phyloP scores from a whole-genome alignment of 2,888 invertebrate species.

The Microctonus aethiopoides region DNA sequence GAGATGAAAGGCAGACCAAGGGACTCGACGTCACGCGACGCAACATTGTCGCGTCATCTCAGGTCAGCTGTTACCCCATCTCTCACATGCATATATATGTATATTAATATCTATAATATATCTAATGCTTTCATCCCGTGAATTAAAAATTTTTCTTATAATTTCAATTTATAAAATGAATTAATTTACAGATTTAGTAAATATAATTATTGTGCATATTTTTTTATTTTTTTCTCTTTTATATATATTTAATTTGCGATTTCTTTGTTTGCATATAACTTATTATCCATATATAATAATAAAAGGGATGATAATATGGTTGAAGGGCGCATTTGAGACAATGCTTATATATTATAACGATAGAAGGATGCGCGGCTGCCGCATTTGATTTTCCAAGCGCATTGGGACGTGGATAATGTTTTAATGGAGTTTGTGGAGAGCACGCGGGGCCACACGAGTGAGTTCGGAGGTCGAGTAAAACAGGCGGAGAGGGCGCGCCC shows the following conservation, averaged over 20 bases:
- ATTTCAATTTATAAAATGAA: background rate
- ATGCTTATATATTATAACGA: background rate
- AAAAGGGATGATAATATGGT: background rate
- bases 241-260: background rate
- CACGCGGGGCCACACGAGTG: slow-evolving; percentile 39
- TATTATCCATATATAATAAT: no score
- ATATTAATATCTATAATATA: background rate
- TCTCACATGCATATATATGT: background rate
- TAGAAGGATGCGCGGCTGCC: slow-evolving; percentile 46
- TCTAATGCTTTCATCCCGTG: background rate
- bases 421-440: slow-evolving; percentile 67
- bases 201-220: background rate
- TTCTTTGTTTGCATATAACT: no score
- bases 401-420: slow-evolving; percentile 67
- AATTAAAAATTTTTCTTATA: background rate
- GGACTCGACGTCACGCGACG: slow-evolving; percentile 18
- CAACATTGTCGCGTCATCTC: slow-evolving; percentile 19
- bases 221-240: background rate
- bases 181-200: background rate
- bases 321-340: slow-evolving; percentile 21
- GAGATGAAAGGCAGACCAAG: slow-evolving; percentile 11
- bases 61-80: background rate
- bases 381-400: slow-evolving; percentile 67
- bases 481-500: slow-evolving; percentile 57
- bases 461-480: slow-evolving; percentile 22